Conservation (phyloP, 2,113 vertebrate genomes). For the Grammomys surdaster region DNA sequence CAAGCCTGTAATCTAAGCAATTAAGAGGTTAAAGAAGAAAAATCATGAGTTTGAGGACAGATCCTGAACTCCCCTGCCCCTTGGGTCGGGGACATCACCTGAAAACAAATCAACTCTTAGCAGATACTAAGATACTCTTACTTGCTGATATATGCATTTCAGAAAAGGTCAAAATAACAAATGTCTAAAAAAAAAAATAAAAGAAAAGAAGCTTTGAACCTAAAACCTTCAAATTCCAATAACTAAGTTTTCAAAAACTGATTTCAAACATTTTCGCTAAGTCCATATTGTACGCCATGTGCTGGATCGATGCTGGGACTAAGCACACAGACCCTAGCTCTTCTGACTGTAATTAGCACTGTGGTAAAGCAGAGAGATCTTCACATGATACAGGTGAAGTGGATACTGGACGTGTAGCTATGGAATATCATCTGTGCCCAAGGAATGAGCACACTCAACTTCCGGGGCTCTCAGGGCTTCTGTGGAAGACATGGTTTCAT, state of each 20-base stretch:
- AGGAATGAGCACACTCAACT: neutral
- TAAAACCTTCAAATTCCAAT: slow-evolving; percentile 3
- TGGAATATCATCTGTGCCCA: neutral
- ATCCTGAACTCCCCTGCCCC: neutral
- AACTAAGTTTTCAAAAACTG: slow-evolving; percentile 29
- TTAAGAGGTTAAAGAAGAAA: neutral
- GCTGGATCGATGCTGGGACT: neutral
- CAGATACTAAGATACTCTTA: too few relatives aligned
- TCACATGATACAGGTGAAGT: neutral
- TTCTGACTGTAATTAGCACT: neutral
- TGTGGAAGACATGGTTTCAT: neutral
- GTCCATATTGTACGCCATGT: neutral
- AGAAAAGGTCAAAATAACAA: neutral
- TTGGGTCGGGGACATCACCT: too few relatives aligned
- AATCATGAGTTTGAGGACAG: neutral
- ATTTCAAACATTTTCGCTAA: slow-evolving; percentile 42
- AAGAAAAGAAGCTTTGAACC: neutral
- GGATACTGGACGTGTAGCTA: neutral
- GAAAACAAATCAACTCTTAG: neutral
- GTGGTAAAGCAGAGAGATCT: neutral
- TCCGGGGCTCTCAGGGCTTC: neutral
- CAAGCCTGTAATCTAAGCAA: neutral
- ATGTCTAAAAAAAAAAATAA: neutral
- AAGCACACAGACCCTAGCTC: neutral
- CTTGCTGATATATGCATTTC: neutral